Evolutionary conservation across 1,140 invertebrate genomes (phyloP).

Genomic region (Drosophila subpulchrella): DNA sequence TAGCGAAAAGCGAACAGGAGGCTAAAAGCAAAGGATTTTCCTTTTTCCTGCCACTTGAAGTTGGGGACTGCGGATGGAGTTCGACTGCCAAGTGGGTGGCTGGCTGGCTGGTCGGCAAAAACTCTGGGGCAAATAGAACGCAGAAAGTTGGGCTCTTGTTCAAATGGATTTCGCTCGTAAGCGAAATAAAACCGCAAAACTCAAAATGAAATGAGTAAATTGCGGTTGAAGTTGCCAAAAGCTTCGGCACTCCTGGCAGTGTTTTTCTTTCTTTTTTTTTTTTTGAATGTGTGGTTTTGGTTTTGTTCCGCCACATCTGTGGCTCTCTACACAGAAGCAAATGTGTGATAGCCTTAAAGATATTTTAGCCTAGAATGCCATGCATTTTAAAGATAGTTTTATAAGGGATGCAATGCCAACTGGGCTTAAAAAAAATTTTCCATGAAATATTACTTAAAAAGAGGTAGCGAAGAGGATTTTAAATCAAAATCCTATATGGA

Average conservation of each 20-base stretch:
- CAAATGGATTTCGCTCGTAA: slow-evolving; percentile 76
- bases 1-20: slow-evolving; percentile 21
- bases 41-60: slow-evolving; percentile 73
- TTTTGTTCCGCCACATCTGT: slow-evolving; percentile 18
- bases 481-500: too few relatives aligned
- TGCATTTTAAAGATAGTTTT: not conserved
- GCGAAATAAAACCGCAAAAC: slow-evolving; percentile 77
- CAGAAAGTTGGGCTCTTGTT: slow-evolving; percentile 62
- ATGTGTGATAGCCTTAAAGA: slow-evolving; percentile 8
- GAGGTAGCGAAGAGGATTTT: too few relatives aligned
- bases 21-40: slow-evolving; percentile 55
- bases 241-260: slow-evolving; percentile 32
- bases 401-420: too few relatives aligned
- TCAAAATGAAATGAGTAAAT: slow-evolving; percentile 82
- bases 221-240: slow-evolving; percentile 70
- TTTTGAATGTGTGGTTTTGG: slow-evolving; percentile 26
- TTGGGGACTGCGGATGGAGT: slow-evolving; percentile 34
- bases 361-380: not conserved
- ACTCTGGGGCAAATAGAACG: slow-evolving; percentile 49
- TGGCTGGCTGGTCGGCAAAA: slow-evolving; percentile 18
- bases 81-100: slow-evolving; percentile 32
- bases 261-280: slow-evolving; percentile 17
- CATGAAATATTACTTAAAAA: too few relatives aligned
- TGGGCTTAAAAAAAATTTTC: too few relatives aligned
- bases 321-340: slow-evolving; percentile 1